These are phyloP conservation scores for Rhinophrynus dorsalis DNA, from an alignment of 2,797 vertebrate species.

Conservation along the genomic window DNA sequence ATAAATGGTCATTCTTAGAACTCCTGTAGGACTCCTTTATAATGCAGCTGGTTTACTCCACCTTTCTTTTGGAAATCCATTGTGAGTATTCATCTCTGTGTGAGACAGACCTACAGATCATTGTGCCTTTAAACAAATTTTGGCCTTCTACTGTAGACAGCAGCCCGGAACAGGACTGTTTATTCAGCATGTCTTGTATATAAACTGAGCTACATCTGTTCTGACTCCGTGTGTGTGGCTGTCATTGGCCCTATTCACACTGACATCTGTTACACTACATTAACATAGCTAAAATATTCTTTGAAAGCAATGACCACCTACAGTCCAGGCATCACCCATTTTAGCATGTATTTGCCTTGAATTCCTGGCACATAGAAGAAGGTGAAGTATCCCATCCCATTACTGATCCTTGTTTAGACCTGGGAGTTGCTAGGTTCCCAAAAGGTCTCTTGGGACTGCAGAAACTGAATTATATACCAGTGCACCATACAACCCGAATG, in stretches of 20 bases:
- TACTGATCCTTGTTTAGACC: background rate
- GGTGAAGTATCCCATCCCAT: background rate
- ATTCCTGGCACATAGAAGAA: background rate
- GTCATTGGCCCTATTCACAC: conserved; percentile 20
- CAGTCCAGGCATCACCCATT: conserved; percentile 1
- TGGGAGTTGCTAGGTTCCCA: too few relatives aligned
- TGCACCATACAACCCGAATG: too few relatives aligned
- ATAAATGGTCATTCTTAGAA: too few relatives aligned
- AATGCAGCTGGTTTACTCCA: too few relatives aligned
- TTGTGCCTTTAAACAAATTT: conserved; percentile 37
- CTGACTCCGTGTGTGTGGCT: conserved; percentile 40
- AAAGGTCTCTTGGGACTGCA: too few relatives aligned
- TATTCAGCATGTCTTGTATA: conserved; percentile 42
- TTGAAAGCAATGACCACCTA: conserved; percentile 40
- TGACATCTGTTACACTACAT: conserved; percentile 42
- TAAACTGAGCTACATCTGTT: conserved; percentile 45
- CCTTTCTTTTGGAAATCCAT: too few relatives aligned
- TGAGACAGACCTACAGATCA: background rate
- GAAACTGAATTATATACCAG: too few relatives aligned
- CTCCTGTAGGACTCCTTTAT: too few relatives aligned
- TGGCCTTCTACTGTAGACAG: conserved; percentile 31
- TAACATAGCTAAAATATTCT: conserved; percentile 24
- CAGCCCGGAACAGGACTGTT: conserved; percentile 44
- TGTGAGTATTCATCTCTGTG: too few relatives aligned
- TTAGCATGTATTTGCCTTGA: background rate